phyloP scores from a whole-genome alignment of 2,888 invertebrate genomes.

The Vesta saturnalis region DNA sequence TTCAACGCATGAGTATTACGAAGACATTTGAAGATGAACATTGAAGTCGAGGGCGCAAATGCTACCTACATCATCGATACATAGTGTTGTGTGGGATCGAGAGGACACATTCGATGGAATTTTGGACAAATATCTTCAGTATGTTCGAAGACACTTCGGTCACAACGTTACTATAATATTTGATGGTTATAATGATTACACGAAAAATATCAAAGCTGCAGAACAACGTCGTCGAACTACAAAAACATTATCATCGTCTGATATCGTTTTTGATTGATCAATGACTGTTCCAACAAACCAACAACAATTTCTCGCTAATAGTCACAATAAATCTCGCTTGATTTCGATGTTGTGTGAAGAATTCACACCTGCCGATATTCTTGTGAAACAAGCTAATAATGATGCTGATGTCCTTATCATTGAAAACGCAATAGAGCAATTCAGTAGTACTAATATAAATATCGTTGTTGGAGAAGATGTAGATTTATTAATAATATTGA shows the following conservation, averaged over 20 bases:
- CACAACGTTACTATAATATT: no score
- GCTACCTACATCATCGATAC: constrained; percentile 39
- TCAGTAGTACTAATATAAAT: neutral
- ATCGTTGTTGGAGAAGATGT: neutral
- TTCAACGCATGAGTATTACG: no score
- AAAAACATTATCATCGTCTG: constrained; percentile 47
- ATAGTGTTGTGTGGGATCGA: constrained; percentile 48
- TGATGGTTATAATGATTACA: no score
- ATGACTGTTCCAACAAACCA: no score
- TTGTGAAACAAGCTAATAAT: no score
- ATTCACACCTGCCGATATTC: neutral
- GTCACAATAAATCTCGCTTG: neutral
- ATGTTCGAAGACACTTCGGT: constrained; percentile 45
- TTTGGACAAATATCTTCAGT: constrained; percentile 42
- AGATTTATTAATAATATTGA: no score
- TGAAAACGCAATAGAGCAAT: neutral
- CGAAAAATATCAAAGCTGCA: no score
- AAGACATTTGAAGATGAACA: neutral
- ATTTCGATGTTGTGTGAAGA: no score
- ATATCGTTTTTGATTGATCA: constrained; percentile 50
- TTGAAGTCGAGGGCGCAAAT: neutral
- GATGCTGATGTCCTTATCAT: no score
- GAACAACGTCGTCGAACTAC: no score
- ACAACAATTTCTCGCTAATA: constrained; percentile 34
- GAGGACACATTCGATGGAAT: no score